Percentiles rank a stretch among this genome's conserved stretches.
phyloP scores from a whole-genome alignment of 2,888 invertebrate genomes.

The Clusia tigrina region DNA sequence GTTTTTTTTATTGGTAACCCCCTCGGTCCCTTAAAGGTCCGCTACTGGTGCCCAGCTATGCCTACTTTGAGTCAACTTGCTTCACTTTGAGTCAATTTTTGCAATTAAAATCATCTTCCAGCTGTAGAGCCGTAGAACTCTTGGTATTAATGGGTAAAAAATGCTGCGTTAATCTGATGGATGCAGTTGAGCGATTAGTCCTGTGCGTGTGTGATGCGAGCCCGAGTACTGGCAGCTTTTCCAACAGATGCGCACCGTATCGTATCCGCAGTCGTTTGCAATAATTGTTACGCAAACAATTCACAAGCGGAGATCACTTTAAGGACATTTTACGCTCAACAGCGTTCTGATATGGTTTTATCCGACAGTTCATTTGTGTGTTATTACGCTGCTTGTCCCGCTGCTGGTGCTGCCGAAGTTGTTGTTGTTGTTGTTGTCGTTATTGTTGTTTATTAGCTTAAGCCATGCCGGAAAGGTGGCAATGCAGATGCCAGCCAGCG shows the following conservation, averaged over 20 bases:
- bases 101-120: too few species aligned
- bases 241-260: conserved; percentile 15
- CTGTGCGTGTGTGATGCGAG: conserved; percentile 10
- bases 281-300: too few species aligned
- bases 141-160: too few species aligned
- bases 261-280: neutral
- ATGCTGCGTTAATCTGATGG: too few species aligned
- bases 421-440: conserved; percentile 31
- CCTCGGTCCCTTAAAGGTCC: too few species aligned
- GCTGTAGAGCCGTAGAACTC: too few species aligned
- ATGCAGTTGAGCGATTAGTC: neutral
- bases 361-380: conserved; percentile 25
- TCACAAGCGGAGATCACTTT: conserved; percentile 36
- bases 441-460: conserved; percentile 41
- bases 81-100: neutral
- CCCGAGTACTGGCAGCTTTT: conserved; percentile 9
- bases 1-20: too few species aligned
- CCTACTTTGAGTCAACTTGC: too few species aligned
- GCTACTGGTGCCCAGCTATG: too few species aligned
- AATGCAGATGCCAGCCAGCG: neutral
- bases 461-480: neutral
- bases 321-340: conserved; percentile 56
- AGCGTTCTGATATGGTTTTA: conserved; percentile 43
- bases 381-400: conserved; percentile 35
- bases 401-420: conserved; percentile 15